phyloP scores from a whole-genome alignment of 2,113 vertebrate genomes.

The Geococcyx californianus region DNA sequence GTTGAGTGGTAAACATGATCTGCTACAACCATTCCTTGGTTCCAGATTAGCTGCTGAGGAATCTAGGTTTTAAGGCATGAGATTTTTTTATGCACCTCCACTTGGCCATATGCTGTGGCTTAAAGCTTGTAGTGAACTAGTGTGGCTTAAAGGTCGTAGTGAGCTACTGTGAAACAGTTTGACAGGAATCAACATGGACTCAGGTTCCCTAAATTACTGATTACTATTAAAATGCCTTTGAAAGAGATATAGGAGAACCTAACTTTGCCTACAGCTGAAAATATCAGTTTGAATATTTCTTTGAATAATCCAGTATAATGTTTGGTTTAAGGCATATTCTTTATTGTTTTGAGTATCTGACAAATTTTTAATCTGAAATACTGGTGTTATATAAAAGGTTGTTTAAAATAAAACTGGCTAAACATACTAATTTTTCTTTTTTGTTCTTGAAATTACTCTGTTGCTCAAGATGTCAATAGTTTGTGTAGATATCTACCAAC shows the following conservation, averaged over 20 bases:
- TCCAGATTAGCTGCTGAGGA: not conserved
- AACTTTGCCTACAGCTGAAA: not conserved
- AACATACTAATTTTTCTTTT: not conserved
- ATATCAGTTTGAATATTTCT: not conserved
- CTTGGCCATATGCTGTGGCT: not conserved
- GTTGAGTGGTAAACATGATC: not conserved
- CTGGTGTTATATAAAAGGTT: not conserved
- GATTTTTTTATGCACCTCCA: not conserved
- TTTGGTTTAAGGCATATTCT: not conserved
- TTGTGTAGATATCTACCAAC: not conserved
- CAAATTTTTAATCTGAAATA: not conserved
- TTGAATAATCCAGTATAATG: not conserved
- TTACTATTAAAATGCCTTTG: not conserved
- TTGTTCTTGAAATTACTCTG: not conserved
- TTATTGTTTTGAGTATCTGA: not conserved
- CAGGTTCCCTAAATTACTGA: not conserved
- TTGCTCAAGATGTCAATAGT: not conserved
- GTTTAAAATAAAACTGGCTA: not conserved
- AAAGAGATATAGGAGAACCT: not conserved
- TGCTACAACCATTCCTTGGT: not conserved
- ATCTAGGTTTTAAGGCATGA: not conserved
- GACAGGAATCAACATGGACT: not conserved
- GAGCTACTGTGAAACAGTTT: not conserved
- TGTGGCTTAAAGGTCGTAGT: not conserved
- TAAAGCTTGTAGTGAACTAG: not conserved